Conservation (phyloP, 92 coral and sea anemone genomes). For the Anthopleura xanthogrammica region DNA sequence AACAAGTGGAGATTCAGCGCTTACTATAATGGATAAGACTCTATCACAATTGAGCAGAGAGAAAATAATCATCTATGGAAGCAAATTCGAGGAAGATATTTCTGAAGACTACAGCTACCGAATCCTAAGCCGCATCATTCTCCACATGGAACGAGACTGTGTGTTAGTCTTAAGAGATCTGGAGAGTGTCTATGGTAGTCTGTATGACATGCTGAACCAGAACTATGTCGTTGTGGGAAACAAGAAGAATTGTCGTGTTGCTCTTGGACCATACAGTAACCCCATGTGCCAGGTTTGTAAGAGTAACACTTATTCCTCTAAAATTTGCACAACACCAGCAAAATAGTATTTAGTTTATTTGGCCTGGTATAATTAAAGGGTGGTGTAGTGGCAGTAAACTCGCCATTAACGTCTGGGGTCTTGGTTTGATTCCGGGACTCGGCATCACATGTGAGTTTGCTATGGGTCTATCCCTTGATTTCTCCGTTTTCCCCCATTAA, state of each 20-base stretch:
- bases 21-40: constrained; percentile 36
- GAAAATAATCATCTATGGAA: constrained; percentile 41
- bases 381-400: too few species aligned
- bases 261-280: constrained; percentile 54
- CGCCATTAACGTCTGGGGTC: too few species aligned
- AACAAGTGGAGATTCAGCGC: constrained; percentile 56
- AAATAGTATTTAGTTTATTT: too few species aligned
- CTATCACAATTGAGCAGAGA: constrained; percentile 34
- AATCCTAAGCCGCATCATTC: constrained; percentile 48
- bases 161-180: constrained; percentile 47
- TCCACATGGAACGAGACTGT: constrained; percentile 54
- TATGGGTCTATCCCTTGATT: too few species aligned
- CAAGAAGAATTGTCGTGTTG: constrained; percentile 50
- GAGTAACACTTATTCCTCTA: too few species aligned
- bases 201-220: constrained; percentile 56
- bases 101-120: constrained; percentile 55
- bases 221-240: constrained; percentile 50
- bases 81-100: constrained; percentile 50
- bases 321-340: too few species aligned
- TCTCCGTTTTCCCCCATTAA: too few species aligned
- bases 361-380: too few species aligned
- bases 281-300: constrained; percentile 50
- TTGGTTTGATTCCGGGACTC: too few species aligned
- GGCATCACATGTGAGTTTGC: too few species aligned
- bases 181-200: constrained; percentile 57